Evolutionary conservation across 2,113 vertebrate genomes (phyloP).

Genomic region (Ailurus styani): DNA sequence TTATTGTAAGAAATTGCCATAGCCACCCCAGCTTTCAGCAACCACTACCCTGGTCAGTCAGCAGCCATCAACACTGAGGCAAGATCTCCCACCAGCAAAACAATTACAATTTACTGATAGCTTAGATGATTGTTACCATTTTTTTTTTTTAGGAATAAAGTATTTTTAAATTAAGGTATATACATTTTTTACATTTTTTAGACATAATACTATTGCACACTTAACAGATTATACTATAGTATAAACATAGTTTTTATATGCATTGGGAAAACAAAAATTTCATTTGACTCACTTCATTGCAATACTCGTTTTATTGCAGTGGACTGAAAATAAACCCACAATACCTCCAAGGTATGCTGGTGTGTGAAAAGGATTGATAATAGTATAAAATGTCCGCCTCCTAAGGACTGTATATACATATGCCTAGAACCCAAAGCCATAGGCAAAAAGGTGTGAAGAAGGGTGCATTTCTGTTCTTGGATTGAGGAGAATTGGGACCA

Average conservation of each 20-base stretch:
- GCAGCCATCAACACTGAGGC: neutral
- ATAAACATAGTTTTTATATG: neutral
- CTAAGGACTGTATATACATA: neutral
- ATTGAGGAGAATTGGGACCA: neutral
- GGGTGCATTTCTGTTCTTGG: neutral
- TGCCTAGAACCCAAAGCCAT: neutral
- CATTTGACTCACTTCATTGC: neutral
- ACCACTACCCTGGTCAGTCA: neutral
- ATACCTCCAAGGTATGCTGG: neutral
- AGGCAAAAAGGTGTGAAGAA: neutral
- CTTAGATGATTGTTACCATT: neutral
- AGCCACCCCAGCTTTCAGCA: neutral
- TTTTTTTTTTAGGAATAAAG: neutral
- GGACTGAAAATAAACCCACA: neutral
- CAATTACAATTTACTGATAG: neutral
- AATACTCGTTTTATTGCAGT: neutral
- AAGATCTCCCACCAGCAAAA: neutral
- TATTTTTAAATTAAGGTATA: neutral
- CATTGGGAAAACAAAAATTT: neutral
- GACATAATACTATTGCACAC: neutral
- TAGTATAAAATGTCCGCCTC: neutral
- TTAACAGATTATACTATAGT: neutral
- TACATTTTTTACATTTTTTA: neutral
- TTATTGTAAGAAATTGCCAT: neutral
- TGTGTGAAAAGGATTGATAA: neutral